Evolutionary conservation across 2,113 vertebrate species (phyloP), one percentile per base, ranked within the genome.

Genomic region (Tachysurus fulvidraco): DNA sequence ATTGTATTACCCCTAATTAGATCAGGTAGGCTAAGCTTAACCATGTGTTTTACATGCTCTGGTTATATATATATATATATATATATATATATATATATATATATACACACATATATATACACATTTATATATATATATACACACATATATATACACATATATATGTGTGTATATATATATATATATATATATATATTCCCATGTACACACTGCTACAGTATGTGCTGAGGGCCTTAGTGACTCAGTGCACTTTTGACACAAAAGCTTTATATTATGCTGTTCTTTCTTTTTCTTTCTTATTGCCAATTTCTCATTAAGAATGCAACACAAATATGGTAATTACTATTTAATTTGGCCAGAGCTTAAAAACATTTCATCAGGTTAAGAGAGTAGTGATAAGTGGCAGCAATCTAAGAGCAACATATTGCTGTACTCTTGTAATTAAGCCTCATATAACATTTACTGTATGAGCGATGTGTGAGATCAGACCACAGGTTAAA

Each of bases 1-100:
- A 64, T 79, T 52, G 57, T 60, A 64, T 83, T 85, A 87, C 91
- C 81, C 28, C 83, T 91, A 88, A 89, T 89, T 87, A 85, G 88
- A 91, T 92, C 90, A 83, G 88, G 41, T 82, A 69, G 83, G 71
- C 60, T 57, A 25, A 76, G 65, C 76, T 84, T 81, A 74, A 84
- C 76, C 67, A 62, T 54, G n/a, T 65, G 83, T 73, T 30, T 62
- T 44, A 50, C 21, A 60, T 80, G 28, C 59, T 84, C 30, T 80
- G 21, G n/a, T 64, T 76, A 74, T 36, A 25, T 36, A 36, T 36
- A 36, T 2, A 16, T 36, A 36, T 36, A 36, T 36, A 36, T 36
- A 36, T 36, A 36, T 36, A 36, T 36, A 25, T 36, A 36, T 36
- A 36, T 2, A 16, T 36, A 36, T 36, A 36, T 36, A 36, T 36